Evolutionary conservation across 2,888 invertebrate genomes (phyloP).

Genomic region (Parnassius mnemosyne): DNA sequence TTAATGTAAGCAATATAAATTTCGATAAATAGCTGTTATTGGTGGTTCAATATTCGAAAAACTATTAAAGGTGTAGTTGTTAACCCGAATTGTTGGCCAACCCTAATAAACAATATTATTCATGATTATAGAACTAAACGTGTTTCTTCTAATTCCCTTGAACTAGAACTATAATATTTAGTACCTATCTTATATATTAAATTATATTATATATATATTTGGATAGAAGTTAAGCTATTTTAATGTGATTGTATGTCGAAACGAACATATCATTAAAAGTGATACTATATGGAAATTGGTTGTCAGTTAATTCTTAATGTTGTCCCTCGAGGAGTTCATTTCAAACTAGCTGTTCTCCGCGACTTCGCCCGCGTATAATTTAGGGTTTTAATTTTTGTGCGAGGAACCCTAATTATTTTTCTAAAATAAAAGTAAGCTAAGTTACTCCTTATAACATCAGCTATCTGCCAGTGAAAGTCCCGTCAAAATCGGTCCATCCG

Average conservation of each 20-base stretch:
- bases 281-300: slow-evolving; percentile 48
- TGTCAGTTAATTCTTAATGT: slow-evolving; percentile 36
- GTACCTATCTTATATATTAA: slow-evolving; percentile 20
- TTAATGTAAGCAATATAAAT: too few relatives aligned
- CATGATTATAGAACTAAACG: slow-evolving; percentile 4
- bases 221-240: slow-evolving; percentile 42
- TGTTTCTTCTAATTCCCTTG: slow-evolving; percentile 14
- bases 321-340: slow-evolving; percentile 16
- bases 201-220: slow-evolving; percentile 3
- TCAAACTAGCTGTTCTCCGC: too few relatives aligned
- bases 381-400: too few relatives aligned
- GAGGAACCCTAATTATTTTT: too few relatives aligned
- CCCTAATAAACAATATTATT: slow-evolving; percentile 8
- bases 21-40: background rate
- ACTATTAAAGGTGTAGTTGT: background rate
- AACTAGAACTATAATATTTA: slow-evolving; percentile 21
- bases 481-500: too few relatives aligned
- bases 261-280: slow-evolving; percentile 63
- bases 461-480: too few relatives aligned
- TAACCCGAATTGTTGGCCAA: slow-evolving; percentile 1
- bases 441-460: too few relatives aligned
- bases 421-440: too few relatives aligned
- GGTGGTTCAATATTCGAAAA: background rate
- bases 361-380: too few relatives aligned
- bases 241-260: slow-evolving; percentile 61